A percentile compares a stretch with the other conserved stretches of the same genome.
These are phyloP conservation scores for Petaurus breviceps DNA, from an alignment of 2,113 vertebrate genomes.

Conservation along the genomic window DNA sequence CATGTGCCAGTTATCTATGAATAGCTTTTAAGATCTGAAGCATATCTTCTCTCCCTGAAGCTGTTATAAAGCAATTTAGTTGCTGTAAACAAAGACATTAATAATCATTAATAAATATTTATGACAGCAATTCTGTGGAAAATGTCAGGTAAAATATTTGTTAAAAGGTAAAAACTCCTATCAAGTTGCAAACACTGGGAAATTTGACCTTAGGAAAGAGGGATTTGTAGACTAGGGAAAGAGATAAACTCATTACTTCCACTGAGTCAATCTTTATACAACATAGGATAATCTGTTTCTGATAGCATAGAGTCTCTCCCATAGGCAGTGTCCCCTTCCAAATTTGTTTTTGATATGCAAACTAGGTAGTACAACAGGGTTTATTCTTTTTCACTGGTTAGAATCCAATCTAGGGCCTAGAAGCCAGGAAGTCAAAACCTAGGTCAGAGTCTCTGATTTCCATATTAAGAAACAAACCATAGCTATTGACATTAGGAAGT, in stretches of 20 bases:
- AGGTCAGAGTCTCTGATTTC: background rate
- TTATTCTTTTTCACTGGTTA: background rate
- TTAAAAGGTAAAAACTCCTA: constrained; percentile 37
- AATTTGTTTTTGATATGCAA: background rate
- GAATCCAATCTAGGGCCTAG: background rate
- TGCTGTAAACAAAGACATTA: constrained; percentile 43
- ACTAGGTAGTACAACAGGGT: background rate
- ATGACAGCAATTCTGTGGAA: constrained; percentile 20
- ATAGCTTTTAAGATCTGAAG: constrained; percentile 10
- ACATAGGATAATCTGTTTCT: background rate
- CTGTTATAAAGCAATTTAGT: constrained; percentile 5
- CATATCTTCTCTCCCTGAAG: constrained; percentile 29
- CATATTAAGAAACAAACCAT: background rate
- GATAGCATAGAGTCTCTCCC: background rate
- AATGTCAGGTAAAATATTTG: constrained; percentile 7
- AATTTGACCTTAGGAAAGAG: background rate
- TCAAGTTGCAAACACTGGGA: background rate
- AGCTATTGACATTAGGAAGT: background rate
- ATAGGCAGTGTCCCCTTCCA: background rate
- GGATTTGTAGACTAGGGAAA: background rate
- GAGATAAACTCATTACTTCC: background rate
- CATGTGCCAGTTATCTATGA: background rate
- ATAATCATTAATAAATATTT: constrained; percentile 44
- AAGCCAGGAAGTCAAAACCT: background rate
- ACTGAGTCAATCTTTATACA: background rate